Percentiles rank a stretch among this genome's conserved stretches.
These are phyloP conservation scores for Esox niger DNA, from an alignment of 2,113 vertebrate species.

Conservation along the genomic window DNA sequence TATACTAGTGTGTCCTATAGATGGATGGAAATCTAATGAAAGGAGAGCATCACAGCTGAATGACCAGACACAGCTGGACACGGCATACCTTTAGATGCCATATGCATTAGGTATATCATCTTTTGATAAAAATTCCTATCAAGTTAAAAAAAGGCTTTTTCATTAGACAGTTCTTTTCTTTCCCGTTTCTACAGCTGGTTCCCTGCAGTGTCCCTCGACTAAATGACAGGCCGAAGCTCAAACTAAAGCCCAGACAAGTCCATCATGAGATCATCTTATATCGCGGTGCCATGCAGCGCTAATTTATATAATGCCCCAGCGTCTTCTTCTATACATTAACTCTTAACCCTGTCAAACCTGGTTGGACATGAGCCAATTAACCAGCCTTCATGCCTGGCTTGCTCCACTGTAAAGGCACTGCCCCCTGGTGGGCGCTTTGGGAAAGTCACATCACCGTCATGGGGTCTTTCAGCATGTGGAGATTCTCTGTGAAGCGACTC, in stretches of 20 bases:
- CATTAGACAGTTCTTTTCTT: neutral
- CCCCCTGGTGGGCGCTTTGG: conserved; percentile 39
- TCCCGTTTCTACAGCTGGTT: neutral
- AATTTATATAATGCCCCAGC: conserved; percentile 27
- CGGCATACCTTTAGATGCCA: neutral
- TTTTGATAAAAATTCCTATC: conserved; percentile 11
- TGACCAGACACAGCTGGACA: neutral
- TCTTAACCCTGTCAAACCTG: conserved; percentile 14
- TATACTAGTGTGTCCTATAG: neutral
- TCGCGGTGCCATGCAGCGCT: neutral
- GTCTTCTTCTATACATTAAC: neutral
- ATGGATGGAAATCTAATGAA: neutral
- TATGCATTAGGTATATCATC: neutral
- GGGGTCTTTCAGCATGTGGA: too few relatives aligned
- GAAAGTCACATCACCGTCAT: neutral
- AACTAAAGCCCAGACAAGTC: conserved; percentile 6
- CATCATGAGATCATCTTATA: conserved; percentile 4
- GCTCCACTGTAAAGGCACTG: conserved; percentile 23
- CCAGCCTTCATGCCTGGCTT: neutral
- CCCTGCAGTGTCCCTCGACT: neutral
- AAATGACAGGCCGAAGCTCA: conserved; percentile 1
- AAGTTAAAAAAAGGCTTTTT: conserved; percentile 9
- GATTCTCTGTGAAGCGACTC: too few relatives aligned
- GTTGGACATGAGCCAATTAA: neutral
- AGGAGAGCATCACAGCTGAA: neutral